Percentiles rank a stretch among this genome's conserved stretches.
Conservation (phyloP, 2,113 vertebrate genomes). For the Antigone vipio region DNA sequence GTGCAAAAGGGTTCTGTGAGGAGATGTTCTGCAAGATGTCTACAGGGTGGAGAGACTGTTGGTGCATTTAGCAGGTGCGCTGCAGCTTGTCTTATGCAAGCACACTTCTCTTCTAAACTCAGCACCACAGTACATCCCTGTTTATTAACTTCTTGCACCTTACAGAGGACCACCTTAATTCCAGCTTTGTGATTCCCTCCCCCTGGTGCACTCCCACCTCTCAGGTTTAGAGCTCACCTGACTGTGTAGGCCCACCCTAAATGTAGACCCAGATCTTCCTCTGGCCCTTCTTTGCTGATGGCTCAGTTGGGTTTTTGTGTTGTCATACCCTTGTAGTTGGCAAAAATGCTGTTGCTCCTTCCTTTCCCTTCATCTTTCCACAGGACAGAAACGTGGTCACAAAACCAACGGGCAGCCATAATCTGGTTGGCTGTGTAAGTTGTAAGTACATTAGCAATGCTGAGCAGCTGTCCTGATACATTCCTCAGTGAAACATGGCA, state of each 20-base stretch:
- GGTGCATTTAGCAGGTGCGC: neutral
- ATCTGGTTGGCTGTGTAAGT: neutral
- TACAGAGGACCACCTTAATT: neutral
- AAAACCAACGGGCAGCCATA: neutral
- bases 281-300: neutral
- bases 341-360: neutral
- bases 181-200: neutral
- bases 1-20: neutral
- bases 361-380: neutral
- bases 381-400: neutral
- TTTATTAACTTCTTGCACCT: neutral
- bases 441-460: neutral
- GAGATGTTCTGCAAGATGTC: rapidly evolving
- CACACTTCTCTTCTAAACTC: neutral
- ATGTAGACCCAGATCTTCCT: neutral
- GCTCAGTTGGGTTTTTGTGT: neutral
- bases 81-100: neutral
- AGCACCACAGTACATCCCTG: neutral
- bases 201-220: neutral
- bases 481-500: neutral
- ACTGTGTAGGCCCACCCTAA: neutral
- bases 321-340: neutral
- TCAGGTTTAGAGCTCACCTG: neutral
- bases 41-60: neutral
- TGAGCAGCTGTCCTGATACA: neutral